Evolutionary conservation across 2,888 invertebrate genomes (phyloP).

Genomic region (Glaucopsyche alexis): DNA sequence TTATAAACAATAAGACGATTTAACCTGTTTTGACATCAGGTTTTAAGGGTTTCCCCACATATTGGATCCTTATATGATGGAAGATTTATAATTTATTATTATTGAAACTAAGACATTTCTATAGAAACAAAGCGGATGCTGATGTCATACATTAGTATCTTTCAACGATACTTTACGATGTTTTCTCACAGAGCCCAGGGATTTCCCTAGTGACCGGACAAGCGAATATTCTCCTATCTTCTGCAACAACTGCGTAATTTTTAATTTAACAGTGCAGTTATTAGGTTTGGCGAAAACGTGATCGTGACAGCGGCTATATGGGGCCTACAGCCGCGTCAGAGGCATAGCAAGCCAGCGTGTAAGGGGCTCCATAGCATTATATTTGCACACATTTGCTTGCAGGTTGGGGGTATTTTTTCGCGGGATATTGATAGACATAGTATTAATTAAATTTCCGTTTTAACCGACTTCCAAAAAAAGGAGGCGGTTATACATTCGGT

Average conservation of each 20-base stretch:
- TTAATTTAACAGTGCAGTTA: slow-evolving; percentile 7
- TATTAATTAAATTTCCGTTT: too few relatives aligned
- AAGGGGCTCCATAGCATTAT: too few relatives aligned
- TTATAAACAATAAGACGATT: background rate
- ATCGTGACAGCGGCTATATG: slow-evolving; percentile 6
- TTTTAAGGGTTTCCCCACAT: background rate
- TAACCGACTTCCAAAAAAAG: too few relatives aligned
- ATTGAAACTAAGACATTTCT: background rate
- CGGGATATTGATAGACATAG: too few relatives aligned
- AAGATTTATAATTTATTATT: background rate
- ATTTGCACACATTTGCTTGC: too few relatives aligned
- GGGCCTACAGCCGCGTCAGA: slow-evolving; percentile 40
- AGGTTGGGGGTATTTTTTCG: too few relatives aligned
- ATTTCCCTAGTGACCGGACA: background rate
- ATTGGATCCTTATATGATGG: background rate
- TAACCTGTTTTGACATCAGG: background rate
- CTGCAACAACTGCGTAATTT: background rate
- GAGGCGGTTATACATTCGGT: too few relatives aligned
- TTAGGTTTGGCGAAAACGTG: slow-evolving; percentile 7
- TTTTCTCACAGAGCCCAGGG: background rate
- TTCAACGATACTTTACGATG: too few relatives aligned
- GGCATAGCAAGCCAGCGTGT: background rate
- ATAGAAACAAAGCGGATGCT: slow-evolving; percentile 2
- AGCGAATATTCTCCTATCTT: background rate
- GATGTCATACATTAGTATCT: slow-evolving; percentile 1